Conservation (phyloP, 2,113 vertebrate genomes). For the Ceuthmochares aereus region DNA sequence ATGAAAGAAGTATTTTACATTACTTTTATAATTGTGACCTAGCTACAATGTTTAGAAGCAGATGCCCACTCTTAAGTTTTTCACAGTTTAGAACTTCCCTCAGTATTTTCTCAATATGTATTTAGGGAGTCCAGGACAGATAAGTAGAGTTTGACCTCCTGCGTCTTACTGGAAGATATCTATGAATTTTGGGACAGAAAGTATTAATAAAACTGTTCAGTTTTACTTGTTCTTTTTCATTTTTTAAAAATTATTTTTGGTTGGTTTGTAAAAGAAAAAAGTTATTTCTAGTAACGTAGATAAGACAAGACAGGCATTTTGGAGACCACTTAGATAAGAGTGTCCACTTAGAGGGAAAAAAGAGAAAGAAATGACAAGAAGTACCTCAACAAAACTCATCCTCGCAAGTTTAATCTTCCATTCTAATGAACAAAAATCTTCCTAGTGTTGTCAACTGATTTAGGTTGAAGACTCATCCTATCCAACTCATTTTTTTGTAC, state of each 20-base stretch:
- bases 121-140: background rate
- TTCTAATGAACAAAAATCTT: background rate
- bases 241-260: background rate
- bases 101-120: too few species aligned
- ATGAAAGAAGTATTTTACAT: background rate
- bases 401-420: background rate
- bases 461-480: background rate
- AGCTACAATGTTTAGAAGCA: background rate
- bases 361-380: background rate
- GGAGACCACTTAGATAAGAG: background rate
- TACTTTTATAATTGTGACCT: background rate
- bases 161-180: background rate
- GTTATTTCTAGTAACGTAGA: background rate
- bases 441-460: accelerated
- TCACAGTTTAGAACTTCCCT: background rate
- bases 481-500: background rate
- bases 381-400: background rate
- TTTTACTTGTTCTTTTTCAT: accelerated
- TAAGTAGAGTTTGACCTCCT: background rate
- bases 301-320: background rate
- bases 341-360: background rate
- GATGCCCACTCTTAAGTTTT: background rate
- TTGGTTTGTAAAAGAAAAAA: background rate
- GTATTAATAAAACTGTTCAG: background rate
- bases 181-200: background rate